phyloP scores from a whole-genome alignment of 2,888 invertebrate species.

The Zhengitettix transpicula region DNA sequence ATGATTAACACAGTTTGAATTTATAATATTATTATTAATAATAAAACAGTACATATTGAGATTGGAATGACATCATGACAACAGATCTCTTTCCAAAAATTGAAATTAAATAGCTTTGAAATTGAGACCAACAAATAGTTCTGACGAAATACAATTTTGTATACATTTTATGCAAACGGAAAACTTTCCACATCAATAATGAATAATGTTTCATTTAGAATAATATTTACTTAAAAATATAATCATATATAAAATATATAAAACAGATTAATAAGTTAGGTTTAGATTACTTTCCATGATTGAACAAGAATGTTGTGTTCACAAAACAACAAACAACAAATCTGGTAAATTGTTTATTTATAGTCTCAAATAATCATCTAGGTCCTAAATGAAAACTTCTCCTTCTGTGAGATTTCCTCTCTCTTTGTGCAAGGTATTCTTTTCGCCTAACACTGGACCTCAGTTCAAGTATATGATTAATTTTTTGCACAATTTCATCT shows the following conservation, averaged over 20 bases:
- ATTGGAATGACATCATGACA: too few relatives aligned
- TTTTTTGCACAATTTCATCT: slow-evolving; percentile 70
- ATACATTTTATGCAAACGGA: too few relatives aligned
- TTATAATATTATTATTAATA: too few relatives aligned
- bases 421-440: slow-evolving; percentile 63
- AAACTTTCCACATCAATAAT: too few relatives aligned
- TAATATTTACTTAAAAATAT: neutral
- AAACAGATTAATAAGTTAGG: too few relatives aligned
- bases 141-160: too few relatives aligned
- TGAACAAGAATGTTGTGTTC: neutral
- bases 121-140: too few relatives aligned
- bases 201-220: neutral
- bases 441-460: slow-evolving; percentile 61
- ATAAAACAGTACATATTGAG: too few relatives aligned
- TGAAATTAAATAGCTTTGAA: too few relatives aligned
- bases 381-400: slow-evolving; percentile 32
- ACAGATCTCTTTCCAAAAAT: too few relatives aligned
- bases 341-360: neutral
- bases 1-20: too few relatives aligned
- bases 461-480: slow-evolving; percentile 72
- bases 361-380: slow-evolving; percentile 14
- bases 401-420: slow-evolving; percentile 46
- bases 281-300: neutral
- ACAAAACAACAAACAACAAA: neutral
- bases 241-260: neutral